Percentiles rank a stretch among this genome's conserved stretches.
Conservation (phyloP, 2,888 invertebrate genomes). For the Sturmia bella region DNA sequence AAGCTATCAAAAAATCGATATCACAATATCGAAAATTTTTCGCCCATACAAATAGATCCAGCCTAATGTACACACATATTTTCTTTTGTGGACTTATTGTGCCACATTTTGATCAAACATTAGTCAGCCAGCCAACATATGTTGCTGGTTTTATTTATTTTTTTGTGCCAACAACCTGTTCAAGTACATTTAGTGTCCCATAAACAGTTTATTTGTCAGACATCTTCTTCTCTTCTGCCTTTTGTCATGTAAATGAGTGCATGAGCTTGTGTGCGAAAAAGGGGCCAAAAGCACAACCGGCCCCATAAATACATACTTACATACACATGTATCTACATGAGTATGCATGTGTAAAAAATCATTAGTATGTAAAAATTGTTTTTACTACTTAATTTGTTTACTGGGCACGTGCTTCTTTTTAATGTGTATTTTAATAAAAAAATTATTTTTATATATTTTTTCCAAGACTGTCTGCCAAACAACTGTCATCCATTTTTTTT, state of each 20-base stretch:
- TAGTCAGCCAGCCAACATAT: conserved; percentile 32
- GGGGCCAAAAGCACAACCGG: conserved; percentile 8
- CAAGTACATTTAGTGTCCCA: conserved; percentile 9
- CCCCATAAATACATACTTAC: neutral
- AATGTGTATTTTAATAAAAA: conserved; percentile 17
- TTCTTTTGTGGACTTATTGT: conserved; percentile 45
- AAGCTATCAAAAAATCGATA: too few species aligned
- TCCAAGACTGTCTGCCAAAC: conserved; percentile 52
- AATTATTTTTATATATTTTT: conserved; percentile 27
- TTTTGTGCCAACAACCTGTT: conserved; percentile 51
- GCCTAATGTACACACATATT: neutral
- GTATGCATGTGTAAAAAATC: neutral
- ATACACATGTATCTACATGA: neutral
- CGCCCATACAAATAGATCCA: too few species aligned
- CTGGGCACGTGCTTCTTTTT: conserved; percentile 40
- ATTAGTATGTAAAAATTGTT: conserved; percentile 28
- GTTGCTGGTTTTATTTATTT: conserved; percentile 12
- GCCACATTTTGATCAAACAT: conserved; percentile 42
- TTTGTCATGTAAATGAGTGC: neutral
- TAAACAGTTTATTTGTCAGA: neutral
- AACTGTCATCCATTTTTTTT: conserved; percentile 56
- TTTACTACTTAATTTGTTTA: conserved; percentile 52
- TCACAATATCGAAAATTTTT: too few species aligned
- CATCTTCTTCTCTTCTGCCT: conserved; percentile 2
- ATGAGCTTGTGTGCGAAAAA: neutral